Evolutionary conservation across 2,113 vertebrate genomes (phyloP), one percentile per base, ranked within the genome.

Genomic region (Bubo bubo): DNA sequence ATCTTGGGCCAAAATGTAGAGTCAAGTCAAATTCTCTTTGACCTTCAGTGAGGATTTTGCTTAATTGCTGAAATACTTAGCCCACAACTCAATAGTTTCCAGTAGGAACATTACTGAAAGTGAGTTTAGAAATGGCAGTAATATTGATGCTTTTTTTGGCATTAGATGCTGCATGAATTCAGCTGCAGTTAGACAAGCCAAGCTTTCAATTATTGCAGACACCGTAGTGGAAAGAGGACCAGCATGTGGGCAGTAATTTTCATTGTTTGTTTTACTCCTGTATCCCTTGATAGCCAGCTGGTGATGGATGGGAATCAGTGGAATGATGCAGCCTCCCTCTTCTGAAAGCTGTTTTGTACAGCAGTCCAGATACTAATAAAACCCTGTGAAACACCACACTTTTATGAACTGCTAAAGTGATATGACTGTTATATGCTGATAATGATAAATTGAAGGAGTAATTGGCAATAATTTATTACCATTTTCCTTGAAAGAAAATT

Each of bases 211-310:
- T 93, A 60, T 45, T 58, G 63, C 60, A 67, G 63, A 76, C 56
- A 47, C 26, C 50, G 22, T 16, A 86, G 64, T 50, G 59, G 68
- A 70, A 91, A 91, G 43, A 86, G 41, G 43, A 72, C 52, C 60
- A 92, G 84, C 64, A 90, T 90, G 87, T 93, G 92, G 77, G 95
- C 90, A 94, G 76, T 92, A 94, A 92, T 95, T 94, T 95, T 95
- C 75, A 53, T 80, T 91, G 79, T 93, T 97, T 95, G 59, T 71
- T 95, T 93, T 93, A 86, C 60, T 92, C 79, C 64, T 91, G n/a
- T 72, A 93, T 63, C 34, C 63, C 93, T 79, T 92, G 68, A 84
- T 89, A 91, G 86, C 94, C 82, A 95, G 82, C 88, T 96, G 90
- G 63, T 90, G 92, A 96, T 90, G 63, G 67, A 95, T 88, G 75